Percentiles rank a stretch among this genome's conserved stretches.
phyloP scores from a whole-genome alignment of 2,797 vertebrate genomes.

The Etheostoma perlongum region DNA sequence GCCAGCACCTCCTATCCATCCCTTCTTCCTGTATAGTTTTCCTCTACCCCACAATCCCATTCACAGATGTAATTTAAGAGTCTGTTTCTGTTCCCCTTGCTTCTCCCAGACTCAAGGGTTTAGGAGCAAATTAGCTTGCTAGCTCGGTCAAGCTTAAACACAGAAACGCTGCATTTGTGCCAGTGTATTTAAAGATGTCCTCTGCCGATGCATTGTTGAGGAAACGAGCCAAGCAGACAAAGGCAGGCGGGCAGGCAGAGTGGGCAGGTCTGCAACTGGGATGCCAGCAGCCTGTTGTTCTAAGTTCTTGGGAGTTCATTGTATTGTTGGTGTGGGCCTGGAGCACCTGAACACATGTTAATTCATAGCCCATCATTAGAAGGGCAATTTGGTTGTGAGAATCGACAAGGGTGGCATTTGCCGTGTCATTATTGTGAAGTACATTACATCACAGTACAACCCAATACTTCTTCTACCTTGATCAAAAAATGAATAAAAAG shows the following conservation, averaged over 20 bases:
- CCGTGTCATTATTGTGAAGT: slow-evolving; percentile 35
- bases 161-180: slow-evolving; percentile 81
- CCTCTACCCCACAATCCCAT: slow-evolving; percentile 61
- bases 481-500: neutral
- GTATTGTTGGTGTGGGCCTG: slow-evolving; percentile 46
- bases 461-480: neutral
- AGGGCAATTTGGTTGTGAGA: slow-evolving; percentile 56
- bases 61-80: slow-evolving; percentile 83
- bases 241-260: slow-evolving; percentile 21
- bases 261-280: slow-evolving; percentile 50
- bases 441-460: slow-evolving; percentile 13
- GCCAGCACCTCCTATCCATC: slow-evolving; percentile 8
- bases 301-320: slow-evolving; percentile 64
- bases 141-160: slow-evolving; percentile 87
- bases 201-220: slow-evolving; percentile 69
- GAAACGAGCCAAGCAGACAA: slow-evolving; percentile 59
- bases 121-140: slow-evolving; percentile 85
- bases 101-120: slow-evolving; percentile 83
- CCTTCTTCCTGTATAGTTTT: slow-evolving; percentile 39
- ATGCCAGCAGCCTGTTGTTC: slow-evolving; percentile 49
- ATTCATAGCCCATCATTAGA: slow-evolving; percentile 68
- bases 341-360: slow-evolving; percentile 59
- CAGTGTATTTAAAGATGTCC: slow-evolving; percentile 85
- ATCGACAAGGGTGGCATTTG: slow-evolving; percentile 51
- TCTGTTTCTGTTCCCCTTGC: slow-evolving; percentile 76